These are phyloP conservation scores for Achatina immaculata DNA, from an alignment of 1,140 invertebrate species.

Conservation along the genomic window DNA sequence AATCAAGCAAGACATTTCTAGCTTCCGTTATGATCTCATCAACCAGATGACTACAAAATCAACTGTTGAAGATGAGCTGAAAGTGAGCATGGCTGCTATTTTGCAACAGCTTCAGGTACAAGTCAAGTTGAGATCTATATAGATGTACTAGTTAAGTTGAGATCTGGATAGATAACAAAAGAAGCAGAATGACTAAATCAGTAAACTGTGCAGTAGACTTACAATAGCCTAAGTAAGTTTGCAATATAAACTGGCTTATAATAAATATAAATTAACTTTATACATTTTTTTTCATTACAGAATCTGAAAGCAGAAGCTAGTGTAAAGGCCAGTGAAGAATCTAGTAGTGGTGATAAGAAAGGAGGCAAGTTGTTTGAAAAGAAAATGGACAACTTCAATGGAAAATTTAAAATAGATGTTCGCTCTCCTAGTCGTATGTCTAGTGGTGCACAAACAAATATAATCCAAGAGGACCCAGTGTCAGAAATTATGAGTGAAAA, in stretches of 20 bases:
- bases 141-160: too few species aligned
- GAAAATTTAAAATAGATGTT: not conserved
- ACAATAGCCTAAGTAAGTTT: too few species aligned
- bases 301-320: not conserved
- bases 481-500: not conserved
- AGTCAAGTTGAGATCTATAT: too few species aligned
- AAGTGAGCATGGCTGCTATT: constrained; percentile 37
- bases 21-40: constrained; percentile 66
- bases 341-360: not conserved
- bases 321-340: not conserved
- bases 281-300: not conserved
- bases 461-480: not conserved
- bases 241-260: too few species aligned
- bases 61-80: constrained; percentile 42
- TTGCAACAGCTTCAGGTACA: constrained; percentile 35
- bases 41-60: constrained; percentile 48
- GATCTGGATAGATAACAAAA: too few species aligned
- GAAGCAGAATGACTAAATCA: too few species aligned
- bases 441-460: not conserved
- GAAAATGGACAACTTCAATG: not conserved
- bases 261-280: too few species aligned
- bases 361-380: constrained; percentile 4
- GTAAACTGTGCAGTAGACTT: too few species aligned
- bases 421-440: not conserved
- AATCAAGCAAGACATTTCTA: constrained; percentile 67